Evolutionary conservation across 92 coral and sea anemone species (phyloP).

Genomic region (Phenganax marumi): DNA sequence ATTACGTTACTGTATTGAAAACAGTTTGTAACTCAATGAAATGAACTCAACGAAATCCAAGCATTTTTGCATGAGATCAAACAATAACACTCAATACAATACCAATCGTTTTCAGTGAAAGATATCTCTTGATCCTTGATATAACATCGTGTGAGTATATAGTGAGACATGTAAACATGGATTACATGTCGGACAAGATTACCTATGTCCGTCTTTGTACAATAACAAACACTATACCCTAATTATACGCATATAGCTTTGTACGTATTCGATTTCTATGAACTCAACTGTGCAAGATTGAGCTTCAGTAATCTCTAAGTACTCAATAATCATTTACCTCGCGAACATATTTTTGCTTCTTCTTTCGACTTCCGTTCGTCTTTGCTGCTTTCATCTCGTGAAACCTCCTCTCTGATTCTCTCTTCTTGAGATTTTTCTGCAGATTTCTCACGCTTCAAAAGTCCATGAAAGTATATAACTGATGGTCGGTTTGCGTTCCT

Average conservation of each 20-base stretch:
- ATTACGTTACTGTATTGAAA: too few species aligned
- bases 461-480: conserved; percentile 29
- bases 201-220: background rate
- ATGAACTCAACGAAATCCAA: too few species aligned
- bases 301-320: background rate
- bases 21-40: too few species aligned
- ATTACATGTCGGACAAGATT: too few species aligned
- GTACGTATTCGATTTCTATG: conserved; percentile 3
- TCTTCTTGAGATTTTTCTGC: background rate
- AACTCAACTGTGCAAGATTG: background rate
- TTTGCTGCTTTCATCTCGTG: conserved; percentile 1
- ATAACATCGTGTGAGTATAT: too few species aligned
- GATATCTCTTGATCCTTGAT: too few species aligned
- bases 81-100: too few species aligned
- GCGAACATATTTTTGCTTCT: conserved; percentile 2
- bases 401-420: background rate
- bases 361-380: background rate
- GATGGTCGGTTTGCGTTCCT: conserved; percentile 24
- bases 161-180: too few species aligned
- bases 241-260: background rate
- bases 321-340: background rate
- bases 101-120: too few species aligned
- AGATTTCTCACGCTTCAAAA: background rate
- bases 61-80: too few species aligned
- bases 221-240: background rate